These are phyloP conservation scores for Polypedilum pembai DNA, from an alignment of 1,140 invertebrate species.

Conservation along the genomic window DNA sequence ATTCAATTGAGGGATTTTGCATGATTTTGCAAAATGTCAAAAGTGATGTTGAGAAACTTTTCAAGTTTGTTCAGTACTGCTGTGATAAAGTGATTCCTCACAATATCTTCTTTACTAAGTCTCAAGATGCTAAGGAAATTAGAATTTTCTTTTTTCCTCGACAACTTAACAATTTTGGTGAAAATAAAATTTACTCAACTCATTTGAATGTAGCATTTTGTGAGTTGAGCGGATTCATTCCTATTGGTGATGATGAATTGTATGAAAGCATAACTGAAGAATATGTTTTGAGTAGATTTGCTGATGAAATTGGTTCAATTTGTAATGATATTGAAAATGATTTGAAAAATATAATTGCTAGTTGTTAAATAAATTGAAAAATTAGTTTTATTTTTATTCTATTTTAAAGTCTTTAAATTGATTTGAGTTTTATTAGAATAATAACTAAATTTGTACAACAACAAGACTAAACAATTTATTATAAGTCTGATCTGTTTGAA, in stretches of 20 bases:
- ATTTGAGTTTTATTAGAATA: too few relatives aligned
- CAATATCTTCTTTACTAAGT: slow-evolving; percentile 39
- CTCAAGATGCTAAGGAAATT: slow-evolving; percentile 31
- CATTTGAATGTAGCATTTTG: slow-evolving; percentile 41
- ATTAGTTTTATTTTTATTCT: not conserved
- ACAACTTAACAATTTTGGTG: slow-evolving; percentile 33
- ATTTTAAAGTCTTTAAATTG: too few relatives aligned
- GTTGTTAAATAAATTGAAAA: not conserved
- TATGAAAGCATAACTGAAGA: not conserved
- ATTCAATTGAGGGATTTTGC: slow-evolving; percentile 38
- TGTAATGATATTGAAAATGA: slow-evolving; percentile 25
- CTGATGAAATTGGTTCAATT: not conserved
- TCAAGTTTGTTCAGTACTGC: slow-evolving; percentile 36
- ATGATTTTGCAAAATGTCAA: slow-evolving; percentile 32
- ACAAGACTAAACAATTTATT: too few relatives aligned
- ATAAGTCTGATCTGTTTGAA: too few relatives aligned
- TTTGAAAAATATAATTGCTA: not conserved
- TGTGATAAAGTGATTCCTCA: slow-evolving; percentile 39
- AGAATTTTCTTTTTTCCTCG: slow-evolving; percentile 38
- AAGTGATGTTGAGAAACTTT: slow-evolving; percentile 33
- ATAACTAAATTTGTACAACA: too few relatives aligned
- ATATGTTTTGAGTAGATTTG: not conserved
- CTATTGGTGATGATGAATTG: slow-evolving; percentile 35
- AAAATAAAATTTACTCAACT: slow-evolving; percentile 34
- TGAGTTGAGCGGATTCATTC: slow-evolving; percentile 38